phyloP scores from a whole-genome alignment of 1,140 invertebrate genomes.

The Sweltsa coloradensis region DNA sequence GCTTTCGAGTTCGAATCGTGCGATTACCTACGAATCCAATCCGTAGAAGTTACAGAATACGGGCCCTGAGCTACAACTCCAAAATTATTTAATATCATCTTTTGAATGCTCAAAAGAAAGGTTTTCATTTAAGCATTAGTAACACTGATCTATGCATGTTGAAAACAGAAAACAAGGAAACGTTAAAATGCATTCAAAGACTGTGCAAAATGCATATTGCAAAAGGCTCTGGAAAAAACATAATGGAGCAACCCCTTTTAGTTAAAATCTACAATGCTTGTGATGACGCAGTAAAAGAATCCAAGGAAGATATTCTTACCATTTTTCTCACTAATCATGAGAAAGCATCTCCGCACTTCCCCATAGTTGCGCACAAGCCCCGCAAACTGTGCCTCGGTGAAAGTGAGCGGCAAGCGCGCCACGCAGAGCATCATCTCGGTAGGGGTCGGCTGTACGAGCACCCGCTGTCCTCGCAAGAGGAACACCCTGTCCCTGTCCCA shows the following conservation, averaged over 20 bases:
- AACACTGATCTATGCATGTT: too few relatives aligned
- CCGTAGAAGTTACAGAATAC: too few relatives aligned
- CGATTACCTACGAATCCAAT: too few relatives aligned
- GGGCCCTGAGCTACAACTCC: too few relatives aligned
- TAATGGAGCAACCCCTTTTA: background rate
- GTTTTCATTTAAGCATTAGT: too few relatives aligned
- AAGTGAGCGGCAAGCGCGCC: constrained; percentile 34
- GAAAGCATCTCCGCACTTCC: constrained; percentile 34
- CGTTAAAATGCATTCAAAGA: background rate
- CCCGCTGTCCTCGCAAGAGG: constrained; percentile 29
- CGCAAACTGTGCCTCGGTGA: constrained; percentile 35
- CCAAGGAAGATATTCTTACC: too few relatives aligned
- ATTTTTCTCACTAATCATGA: constrained; percentile 40
- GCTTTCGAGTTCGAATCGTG: too few relatives aligned
- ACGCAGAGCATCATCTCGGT: constrained; percentile 42
- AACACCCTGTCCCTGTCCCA: constrained; percentile 27
- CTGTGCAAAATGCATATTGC: background rate
- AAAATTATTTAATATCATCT: too few relatives aligned
- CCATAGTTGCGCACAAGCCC: constrained; percentile 35
- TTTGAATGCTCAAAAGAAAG: too few relatives aligned
- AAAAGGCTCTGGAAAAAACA: background rate
- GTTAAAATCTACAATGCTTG: background rate
- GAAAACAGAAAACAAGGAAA: too few relatives aligned
- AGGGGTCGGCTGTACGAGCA: constrained; percentile 32
- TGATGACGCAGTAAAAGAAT: too few relatives aligned